Evolutionary conservation across 2,113 vertebrate species (phyloP).

Genomic region (Mormoops blainvillei): DNA sequence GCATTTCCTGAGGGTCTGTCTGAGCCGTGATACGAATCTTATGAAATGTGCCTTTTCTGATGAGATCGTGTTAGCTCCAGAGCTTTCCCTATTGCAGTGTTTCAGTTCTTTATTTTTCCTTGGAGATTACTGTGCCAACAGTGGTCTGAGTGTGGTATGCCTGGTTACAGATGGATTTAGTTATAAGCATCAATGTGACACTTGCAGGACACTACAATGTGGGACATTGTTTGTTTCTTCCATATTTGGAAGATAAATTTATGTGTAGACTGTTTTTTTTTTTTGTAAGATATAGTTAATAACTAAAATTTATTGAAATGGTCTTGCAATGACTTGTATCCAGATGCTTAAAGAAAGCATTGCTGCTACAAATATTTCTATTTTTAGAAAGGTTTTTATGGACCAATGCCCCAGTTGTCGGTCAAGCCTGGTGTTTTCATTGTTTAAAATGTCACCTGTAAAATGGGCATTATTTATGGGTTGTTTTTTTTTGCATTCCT

Average conservation of each 20-base stretch:
- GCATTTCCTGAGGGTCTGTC: constrained; percentile 72
- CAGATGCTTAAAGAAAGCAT: constrained; percentile 87
- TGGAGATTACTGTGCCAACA: constrained; percentile 78
- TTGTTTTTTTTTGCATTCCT: constrained; percentile 86
- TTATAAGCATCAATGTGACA: constrained; percentile 82
- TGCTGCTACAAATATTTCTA: constrained; percentile 90
- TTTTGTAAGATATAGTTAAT: constrained; percentile 82
- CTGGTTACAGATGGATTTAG: constrained; percentile 76
- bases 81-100: constrained; percentile 80
- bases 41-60: constrained; percentile 89
- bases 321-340: constrained; percentile 83
- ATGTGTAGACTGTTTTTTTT: constrained; percentile 80
- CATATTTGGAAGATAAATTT: constrained; percentile 89
- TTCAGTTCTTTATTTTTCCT: constrained; percentile 62
- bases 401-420: constrained; percentile 87
- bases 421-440: constrained; percentile 81
- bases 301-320: constrained; percentile 82
- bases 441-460: constrained; percentile 81
- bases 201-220: constrained; percentile 83
- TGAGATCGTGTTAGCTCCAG: constrained; percentile 83
- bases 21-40: constrained; percentile 78
- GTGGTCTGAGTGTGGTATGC: constrained; percentile 78
- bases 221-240: constrained; percentile 88
- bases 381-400: constrained; percentile 90
- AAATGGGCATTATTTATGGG: constrained; percentile 85